Base-by-base conservation (phyloP, 2,888 invertebrate species). In the Ethmia dodecea region DNA sequence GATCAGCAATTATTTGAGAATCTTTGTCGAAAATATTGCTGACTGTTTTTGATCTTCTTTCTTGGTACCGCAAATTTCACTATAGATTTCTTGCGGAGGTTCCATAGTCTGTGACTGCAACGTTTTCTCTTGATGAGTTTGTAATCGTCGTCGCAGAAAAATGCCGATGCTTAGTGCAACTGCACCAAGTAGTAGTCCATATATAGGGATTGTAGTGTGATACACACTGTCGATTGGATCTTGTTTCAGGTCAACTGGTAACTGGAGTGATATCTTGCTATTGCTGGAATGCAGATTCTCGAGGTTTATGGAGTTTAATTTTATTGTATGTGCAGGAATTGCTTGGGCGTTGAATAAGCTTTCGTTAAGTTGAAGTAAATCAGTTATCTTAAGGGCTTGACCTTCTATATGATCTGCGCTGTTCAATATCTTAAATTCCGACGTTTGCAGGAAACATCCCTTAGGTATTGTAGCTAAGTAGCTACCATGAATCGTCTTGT, bases 401-500 rank as follows among this genome's bases (percentile, higher is more conserved):
- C 33, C 38, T 35, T 22, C 33, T 14, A 25, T 28, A 28, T 5
- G 42, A 26, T 33, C 43, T n/a, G 35, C 32, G 31, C 18, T 28
- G 28, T 30, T 42, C 5, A 6, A 18, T 8, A 37, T 33, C 9
- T 13, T 28, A 14, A 29, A 28, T 2, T 12, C 10, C 11, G 13
- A 10, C 11, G 37, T 32, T 14, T 27, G 32, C 15, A 35, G 32
- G 25, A 11, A 36, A 5, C 31, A 40, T 33, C 25, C 27, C 1
- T 20, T n/a, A 16, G 38, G 42, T 20, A 50, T 38, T 25, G 18
- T 33, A 5, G 35, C 44, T 8, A 52, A 22, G 13, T 38, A 49
- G 26, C 46, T 54, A 14, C 48, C 50, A 27, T 38, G 16, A 1
- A 51, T 33, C 1, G 25, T 43, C 3, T 12, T 29, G 35, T 43